Evolutionary conservation across 2,113 vertebrate genomes (phyloP).

Genomic region (Mesoclemmys tuberculata): DNA sequence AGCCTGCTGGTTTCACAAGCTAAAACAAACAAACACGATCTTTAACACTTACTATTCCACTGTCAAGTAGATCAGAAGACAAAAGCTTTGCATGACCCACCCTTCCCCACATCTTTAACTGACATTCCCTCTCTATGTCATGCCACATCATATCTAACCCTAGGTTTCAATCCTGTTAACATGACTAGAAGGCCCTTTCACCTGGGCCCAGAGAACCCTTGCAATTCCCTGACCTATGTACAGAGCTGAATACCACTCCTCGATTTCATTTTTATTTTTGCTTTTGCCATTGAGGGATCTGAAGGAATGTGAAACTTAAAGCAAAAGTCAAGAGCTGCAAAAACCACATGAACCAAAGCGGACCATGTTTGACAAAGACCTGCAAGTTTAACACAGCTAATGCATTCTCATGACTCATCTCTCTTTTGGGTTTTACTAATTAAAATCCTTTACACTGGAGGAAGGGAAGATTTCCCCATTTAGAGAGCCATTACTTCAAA

Average conservation of each 20-base stretch:
- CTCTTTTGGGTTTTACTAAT: neutral
- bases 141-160: neutral
- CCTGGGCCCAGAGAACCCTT: neutral
- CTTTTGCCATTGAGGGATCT: neutral
- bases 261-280: neutral
- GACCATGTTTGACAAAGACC: neutral
- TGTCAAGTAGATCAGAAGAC: neutral
- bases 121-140: fast-evolving
- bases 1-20: neutral
- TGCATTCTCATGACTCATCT: neutral
- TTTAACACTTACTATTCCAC: fast-evolving
- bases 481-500: neutral
- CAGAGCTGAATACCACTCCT: neutral
- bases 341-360: neutral
- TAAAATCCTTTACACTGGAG: neutral
- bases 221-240: neutral
- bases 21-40: neutral
- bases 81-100: neutral
- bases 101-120: neutral
- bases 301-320: neutral
- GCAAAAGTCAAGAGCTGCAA: neutral
- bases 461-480: neutral
- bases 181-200: fast-evolving
- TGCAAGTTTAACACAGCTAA: neutral
- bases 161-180: fast-evolving